Base-by-base conservation (phyloP, 2,888 invertebrate species). In the Chloroclystis v-ata region DNA sequence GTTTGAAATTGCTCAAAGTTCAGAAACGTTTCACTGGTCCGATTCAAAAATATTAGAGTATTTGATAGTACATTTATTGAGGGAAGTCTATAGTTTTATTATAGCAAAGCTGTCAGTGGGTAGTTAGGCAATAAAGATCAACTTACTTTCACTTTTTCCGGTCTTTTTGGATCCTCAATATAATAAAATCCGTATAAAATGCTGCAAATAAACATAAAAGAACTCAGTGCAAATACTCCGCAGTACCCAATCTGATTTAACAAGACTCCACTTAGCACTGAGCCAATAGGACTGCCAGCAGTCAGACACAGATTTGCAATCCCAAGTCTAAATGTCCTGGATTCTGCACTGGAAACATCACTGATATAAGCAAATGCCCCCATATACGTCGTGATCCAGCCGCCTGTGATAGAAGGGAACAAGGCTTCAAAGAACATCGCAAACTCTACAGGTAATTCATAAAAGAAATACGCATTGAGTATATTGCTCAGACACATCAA, bases 331-430 rank as follows among this genome's bases (percentile, higher is more conserved):
- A 89, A 79, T 0, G 92, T 92, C 61, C 91, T 86, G 0, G 86
- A 75, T 46, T 90, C 86, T 13, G 84, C 79, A 57, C 79, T 82
- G 1, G 91, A 89, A 35, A 90, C 75, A 49, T 91, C 90, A 63
- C 90, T 86, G 1, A 92, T 85, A 57, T 91, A 92, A 50, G 89
- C 89, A 76, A 91, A 89, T 33, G 89, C 80, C 28, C 90, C 89
- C 83, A 90, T 86, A 45, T 88, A 89, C 13, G 85, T 83, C 0
- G 86, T 77, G n/a, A 89, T 82, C 89, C 89, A 89, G 1, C 89
- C 86, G 0, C 90, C 90, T 4, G 88, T 87, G 10, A 90, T 62
- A 6, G 89, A 87, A 3, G 89, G 86, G 14, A 90, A 85, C 37
- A 90, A 69, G 0, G 86, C 84, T 52, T 90, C 90, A 14, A 84